These are phyloP conservation scores for Ophioninae sp. DNA, from an alignment of 2,888 invertebrate genomes.

Conservation along the genomic window DNA sequence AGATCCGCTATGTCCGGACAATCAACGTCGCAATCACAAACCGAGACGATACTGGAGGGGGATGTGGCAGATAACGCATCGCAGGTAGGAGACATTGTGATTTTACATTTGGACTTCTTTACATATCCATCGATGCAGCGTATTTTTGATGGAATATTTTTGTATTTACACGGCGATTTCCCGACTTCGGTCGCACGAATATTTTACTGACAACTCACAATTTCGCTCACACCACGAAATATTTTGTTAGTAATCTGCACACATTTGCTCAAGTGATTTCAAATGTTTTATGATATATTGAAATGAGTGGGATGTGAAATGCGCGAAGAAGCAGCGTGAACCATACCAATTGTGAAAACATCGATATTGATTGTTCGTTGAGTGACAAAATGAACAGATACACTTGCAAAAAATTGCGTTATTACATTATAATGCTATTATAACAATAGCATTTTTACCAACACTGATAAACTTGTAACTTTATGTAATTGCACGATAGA, in stretches of 20 bases:
- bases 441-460: not conserved
- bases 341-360: not conserved
- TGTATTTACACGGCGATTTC: not conserved
- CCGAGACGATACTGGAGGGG: constrained; percentile 74
- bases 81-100: constrained; percentile 71
- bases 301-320: not conserved
- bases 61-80: constrained; percentile 74
- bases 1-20: constrained; percentile 73
- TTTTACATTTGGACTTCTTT: constrained; percentile 30
- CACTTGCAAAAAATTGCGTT: not conserved
- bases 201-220: not conserved
- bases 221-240: too few species aligned
- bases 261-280: not conserved
- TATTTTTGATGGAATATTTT: constrained; percentile 7
- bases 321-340: too few species aligned
- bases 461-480: not conserved
- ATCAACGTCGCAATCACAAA: constrained; percentile 76
- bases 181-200: not conserved
- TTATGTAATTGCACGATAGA: not conserved
- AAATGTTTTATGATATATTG: not conserved
- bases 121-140: not conserved
- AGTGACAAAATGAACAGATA: not conserved
- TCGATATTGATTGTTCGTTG: not conserved
- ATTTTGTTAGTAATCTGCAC: not conserved
- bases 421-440: not conserved